phyloP scores from a whole-genome alignment of 2,797 vertebrate genomes.

The Characodon lateralis region DNA sequence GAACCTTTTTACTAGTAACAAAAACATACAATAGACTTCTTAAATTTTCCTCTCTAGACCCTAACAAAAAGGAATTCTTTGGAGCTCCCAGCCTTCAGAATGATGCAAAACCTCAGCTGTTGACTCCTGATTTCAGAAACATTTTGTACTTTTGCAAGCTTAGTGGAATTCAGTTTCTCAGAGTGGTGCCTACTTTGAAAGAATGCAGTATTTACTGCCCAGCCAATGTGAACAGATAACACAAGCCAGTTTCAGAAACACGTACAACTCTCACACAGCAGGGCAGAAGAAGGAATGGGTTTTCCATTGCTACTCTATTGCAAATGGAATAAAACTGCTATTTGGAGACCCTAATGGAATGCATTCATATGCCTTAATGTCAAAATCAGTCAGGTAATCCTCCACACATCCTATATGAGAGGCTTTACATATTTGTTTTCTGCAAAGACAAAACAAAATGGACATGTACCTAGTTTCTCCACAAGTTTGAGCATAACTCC shows the following conservation, averaged over 20 bases:
- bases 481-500: conserved; percentile 99
- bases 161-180: conserved; percentile 23
- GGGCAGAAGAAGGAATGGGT: conserved; percentile 3
- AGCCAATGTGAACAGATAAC: conserved; percentile 51
- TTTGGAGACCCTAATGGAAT: neutral
- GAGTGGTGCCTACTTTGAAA: conserved; percentile 21
- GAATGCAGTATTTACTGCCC: conserved; percentile 36
- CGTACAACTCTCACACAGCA: conserved; percentile 5
- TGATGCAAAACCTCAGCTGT: conserved; percentile 13
- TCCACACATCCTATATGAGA: neutral
- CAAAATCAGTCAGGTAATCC: conserved; percentile 7
- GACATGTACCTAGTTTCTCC: conserved; percentile 92
- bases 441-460: neutral
- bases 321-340: conserved; percentile 12
- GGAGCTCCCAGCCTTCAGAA: conserved; percentile 11
- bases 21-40: neutral
- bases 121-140: conserved; percentile 25
- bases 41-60: neutral
- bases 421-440: conserved; percentile 9
- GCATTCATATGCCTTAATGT: neutral
- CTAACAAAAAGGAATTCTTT: neutral
- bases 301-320: conserved; percentile 9
- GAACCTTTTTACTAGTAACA: neutral
- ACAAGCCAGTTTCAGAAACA: conserved; percentile 24
- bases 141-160: conserved; percentile 21